A percentile compares a stretch with the other conserved stretches of the same genome.
These are phyloP conservation scores for Sepioteuthis lessoniana DNA, from an alignment of 2,888 invertebrate genomes.

Conservation along the genomic window DNA sequence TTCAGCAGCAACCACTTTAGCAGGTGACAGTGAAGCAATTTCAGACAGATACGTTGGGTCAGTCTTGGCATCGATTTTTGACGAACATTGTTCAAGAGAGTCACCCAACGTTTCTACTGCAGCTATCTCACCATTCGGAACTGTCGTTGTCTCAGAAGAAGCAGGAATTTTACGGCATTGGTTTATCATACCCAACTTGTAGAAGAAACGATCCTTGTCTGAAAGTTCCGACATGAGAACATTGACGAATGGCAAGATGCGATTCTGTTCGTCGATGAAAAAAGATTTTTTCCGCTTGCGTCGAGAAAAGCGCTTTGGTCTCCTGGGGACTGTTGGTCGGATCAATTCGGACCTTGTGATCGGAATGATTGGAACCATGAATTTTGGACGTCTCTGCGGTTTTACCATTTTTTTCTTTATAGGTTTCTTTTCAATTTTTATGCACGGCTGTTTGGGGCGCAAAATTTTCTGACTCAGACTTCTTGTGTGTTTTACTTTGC, in stretches of 20 bases:
- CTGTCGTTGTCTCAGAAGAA: neutral
- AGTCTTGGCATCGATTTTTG: neutral
- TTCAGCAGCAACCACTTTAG: neutral
- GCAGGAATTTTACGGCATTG: neutral
- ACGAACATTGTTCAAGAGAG: neutral
- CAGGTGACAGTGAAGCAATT: neutral
- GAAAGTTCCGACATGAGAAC: conserved; percentile 49
- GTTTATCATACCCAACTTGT: conserved; percentile 50
- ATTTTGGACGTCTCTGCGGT: conserved; percentile 49
- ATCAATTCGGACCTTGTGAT: conserved; percentile 43
- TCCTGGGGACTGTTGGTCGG: conserved; percentile 43
- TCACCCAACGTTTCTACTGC: conserved; percentile 14
- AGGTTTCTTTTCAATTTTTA: conserved; percentile 46
- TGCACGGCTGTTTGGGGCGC: conserved; percentile 51
- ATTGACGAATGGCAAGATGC: conserved; percentile 49
- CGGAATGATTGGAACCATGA: conserved; percentile 48
- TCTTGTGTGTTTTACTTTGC: conserved; percentile 51
- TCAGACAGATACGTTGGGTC: neutral
- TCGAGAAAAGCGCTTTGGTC: conserved; percentile 42
- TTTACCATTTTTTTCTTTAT: conserved; percentile 50
- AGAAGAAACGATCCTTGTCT: conserved; percentile 53
- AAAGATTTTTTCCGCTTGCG: conserved; percentile 45
- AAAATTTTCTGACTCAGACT: conserved; percentile 52
- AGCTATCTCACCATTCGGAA: neutral
- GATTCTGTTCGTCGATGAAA: conserved; percentile 41